Conservation (phyloP, 1,140 invertebrate genomes). For the Ganaspis sp. region DNA sequence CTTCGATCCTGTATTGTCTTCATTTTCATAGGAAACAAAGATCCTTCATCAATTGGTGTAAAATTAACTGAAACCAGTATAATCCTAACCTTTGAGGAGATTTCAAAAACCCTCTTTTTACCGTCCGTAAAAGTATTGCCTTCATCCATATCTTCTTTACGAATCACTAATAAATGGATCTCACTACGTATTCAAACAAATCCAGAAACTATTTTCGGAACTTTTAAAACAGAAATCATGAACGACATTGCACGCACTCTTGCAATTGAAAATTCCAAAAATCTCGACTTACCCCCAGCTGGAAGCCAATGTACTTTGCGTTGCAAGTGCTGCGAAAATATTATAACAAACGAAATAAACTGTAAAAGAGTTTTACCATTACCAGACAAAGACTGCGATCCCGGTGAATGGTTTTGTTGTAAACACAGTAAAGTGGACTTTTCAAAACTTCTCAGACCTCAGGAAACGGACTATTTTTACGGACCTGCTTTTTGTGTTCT, state of each 20-base stretch:
- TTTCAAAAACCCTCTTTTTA: conserved; percentile 42
- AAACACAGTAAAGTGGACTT: conserved; percentile 49
- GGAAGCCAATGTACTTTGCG: conserved; percentile 47
- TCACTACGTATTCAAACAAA: conserved; percentile 69
- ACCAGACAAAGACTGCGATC: conserved; percentile 66
- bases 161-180: conserved; percentile 65
- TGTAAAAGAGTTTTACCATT: conserved; percentile 67
- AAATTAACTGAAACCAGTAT: conserved; percentile 5
- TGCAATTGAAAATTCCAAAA: conserved; percentile 34
- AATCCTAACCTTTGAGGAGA: background rate
- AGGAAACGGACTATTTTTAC: conserved; percentile 67
- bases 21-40: conserved; percentile 1
- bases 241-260: conserved; percentile 49
- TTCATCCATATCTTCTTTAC: conserved; percentile 63
- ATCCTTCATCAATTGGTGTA: conserved; percentile 7
- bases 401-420: conserved; percentile 72
- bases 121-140: conserved; percentile 65
- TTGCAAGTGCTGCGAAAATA: conserved; percentile 63
- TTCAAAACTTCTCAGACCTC: conserved; percentile 55
- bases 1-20: conserved; percentile 23
- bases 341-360: conserved; percentile 58
- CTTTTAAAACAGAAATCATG: conserved; percentile 65
- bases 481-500: conserved; percentile 63
- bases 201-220: conserved; percentile 63
- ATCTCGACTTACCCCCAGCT: conserved; percentile 50